These are phyloP conservation scores for Cotesia typhae DNA, from an alignment of 1,140 invertebrate species.

Conservation along the genomic window DNA sequence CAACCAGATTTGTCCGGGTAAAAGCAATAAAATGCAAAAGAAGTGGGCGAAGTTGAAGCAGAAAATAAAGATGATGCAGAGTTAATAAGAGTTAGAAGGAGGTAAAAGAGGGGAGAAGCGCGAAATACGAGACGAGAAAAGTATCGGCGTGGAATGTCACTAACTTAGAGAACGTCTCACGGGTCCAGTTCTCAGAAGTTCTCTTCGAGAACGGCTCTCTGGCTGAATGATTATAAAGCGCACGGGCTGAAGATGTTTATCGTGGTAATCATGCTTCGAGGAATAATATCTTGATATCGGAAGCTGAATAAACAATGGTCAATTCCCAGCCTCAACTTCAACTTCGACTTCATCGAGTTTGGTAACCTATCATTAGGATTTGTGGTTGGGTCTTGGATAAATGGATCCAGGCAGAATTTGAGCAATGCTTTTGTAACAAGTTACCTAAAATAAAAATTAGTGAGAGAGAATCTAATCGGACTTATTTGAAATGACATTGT, in stretches of 20 bases:
- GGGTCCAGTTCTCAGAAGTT: conserved; percentile 59
- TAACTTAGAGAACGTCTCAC: conserved; percentile 56
- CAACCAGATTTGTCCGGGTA: no score
- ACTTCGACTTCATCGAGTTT: no score
- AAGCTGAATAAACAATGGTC: conserved; percentile 23
- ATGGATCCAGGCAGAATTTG: no score
- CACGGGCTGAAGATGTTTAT: conserved; percentile 57
- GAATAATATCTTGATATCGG: conserved; percentile 44
- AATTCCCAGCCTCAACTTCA: conserved; percentile 9
- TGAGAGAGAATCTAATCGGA: no score
- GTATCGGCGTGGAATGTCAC: conserved; percentile 61
- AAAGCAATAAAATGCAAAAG: no score
- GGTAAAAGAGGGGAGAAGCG: conserved; percentile 39
- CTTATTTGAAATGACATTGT: no score
- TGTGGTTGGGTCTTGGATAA: no score
- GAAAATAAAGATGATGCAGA: conserved; percentile 37
- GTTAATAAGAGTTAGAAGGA: conserved; percentile 2
- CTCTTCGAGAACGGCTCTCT: conserved; percentile 52
- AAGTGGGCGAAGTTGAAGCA: background rate
- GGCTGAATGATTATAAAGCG: conserved; percentile 59
- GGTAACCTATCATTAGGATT: no score
- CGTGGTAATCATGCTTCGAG: conserved; percentile 56
- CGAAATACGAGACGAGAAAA: conserved; percentile 58
- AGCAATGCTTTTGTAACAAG: background rate
- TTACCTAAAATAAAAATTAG: background rate